Evolutionary conservation across 2,888 invertebrate genomes (phyloP).

Genomic region (Strigamia crassipes): DNA sequence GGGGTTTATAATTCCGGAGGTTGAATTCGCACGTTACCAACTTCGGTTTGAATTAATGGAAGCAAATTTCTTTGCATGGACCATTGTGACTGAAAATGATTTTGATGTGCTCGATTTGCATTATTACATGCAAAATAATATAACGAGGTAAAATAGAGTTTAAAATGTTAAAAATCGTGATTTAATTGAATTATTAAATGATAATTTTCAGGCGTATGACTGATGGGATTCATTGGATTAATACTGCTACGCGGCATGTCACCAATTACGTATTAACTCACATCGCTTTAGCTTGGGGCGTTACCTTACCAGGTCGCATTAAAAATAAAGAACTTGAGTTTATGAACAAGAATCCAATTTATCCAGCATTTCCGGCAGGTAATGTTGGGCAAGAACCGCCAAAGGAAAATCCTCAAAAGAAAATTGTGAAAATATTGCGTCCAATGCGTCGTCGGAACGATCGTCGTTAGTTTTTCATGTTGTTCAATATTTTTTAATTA

Average conservation of each 20-base stretch:
- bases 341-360: background rate
- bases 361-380: background rate
- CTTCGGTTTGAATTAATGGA: constrained; percentile 62
- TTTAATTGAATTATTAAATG: no score
- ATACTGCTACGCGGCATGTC: constrained; percentile 60
- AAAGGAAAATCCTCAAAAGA: background rate
- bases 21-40: constrained; percentile 59
- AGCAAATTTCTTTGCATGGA: constrained; percentile 61
- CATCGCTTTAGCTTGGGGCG: constrained; percentile 68
- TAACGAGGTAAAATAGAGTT: constrained; percentile 54
- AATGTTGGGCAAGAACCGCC: background rate
- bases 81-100: constrained; percentile 57
- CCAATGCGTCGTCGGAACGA: background rate
- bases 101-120: constrained; percentile 63
- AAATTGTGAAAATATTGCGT: background rate
- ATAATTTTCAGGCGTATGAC: constrained; percentile 54
- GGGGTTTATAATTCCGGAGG: constrained; percentile 61
- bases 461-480: background rate
- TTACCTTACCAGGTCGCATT: constrained; percentile 42
- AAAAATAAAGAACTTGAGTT: background rate
- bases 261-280: constrained; percentile 63
- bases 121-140: constrained; percentile 60
- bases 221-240: constrained; percentile 64
- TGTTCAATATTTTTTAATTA: no score
- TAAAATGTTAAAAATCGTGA: background rate